phyloP scores from a whole-genome alignment of 2,888 invertebrate species.

The Tetragonula carbonaria region DNA sequence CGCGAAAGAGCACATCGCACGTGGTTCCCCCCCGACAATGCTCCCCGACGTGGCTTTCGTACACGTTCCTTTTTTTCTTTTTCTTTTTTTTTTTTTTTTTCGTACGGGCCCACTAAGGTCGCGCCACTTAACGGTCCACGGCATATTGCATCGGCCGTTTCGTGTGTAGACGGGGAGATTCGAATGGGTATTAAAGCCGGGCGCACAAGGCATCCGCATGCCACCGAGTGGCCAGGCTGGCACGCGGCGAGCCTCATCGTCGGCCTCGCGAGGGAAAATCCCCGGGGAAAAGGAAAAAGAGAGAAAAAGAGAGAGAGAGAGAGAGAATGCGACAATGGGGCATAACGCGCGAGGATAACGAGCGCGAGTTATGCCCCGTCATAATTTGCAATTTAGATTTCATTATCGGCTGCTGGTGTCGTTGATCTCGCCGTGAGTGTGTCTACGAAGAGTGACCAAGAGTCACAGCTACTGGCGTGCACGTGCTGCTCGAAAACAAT shows the following conservation, averaged over 20 bases:
- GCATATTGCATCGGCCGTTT: slow-evolving; percentile 67
- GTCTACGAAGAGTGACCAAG: neutral
- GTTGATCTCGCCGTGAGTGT: slow-evolving; percentile 4
- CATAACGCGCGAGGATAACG: slow-evolving; percentile 71
- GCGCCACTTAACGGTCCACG: slow-evolving; percentile 69
- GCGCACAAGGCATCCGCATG: slow-evolving; percentile 62
- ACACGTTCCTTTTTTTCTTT: neutral
- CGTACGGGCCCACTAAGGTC: slow-evolving; percentile 47
- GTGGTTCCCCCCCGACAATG: slow-evolving; percentile 5
- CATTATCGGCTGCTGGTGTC: slow-evolving; percentile 61
- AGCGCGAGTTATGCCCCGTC: slow-evolving; percentile 73
- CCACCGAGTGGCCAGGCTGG: slow-evolving; percentile 37
- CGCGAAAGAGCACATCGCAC: neutral
- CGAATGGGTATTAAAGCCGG: slow-evolving; percentile 68
- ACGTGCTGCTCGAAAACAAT: neutral
- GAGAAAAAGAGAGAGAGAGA: too few species aligned
- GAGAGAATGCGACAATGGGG: slow-evolving; percentile 64
- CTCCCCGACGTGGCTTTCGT: neutral
- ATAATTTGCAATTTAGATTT: slow-evolving; percentile 76
- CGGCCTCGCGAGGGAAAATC: neutral
- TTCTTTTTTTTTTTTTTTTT: slow-evolving; percentile 38
- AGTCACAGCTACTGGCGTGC: neutral
- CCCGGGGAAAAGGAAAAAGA: neutral
- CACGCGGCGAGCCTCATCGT: neutral
- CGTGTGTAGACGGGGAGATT: slow-evolving; percentile 55